phyloP scores from a whole-genome alignment of 2,113 vertebrate species.

The Tauraco erythrolophus region DNA sequence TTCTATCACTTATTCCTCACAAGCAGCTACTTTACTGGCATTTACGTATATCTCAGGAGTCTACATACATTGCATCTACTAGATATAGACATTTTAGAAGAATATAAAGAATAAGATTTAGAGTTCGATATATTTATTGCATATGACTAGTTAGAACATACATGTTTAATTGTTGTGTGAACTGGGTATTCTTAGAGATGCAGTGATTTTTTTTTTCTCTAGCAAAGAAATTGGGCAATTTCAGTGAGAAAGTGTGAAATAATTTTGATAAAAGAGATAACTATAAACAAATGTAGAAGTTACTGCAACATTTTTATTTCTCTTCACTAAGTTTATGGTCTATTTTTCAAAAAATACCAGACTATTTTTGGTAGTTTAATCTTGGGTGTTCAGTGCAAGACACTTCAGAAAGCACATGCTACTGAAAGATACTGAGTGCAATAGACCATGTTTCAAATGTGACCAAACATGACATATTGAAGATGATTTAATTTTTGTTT shows the following conservation, averaged over 20 bases:
- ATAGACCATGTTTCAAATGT: background rate
- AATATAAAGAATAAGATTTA: background rate
- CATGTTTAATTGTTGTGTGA: background rate
- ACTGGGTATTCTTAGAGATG: background rate
- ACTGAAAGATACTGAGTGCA: background rate
- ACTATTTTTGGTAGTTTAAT: background rate
- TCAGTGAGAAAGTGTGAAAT: background rate
- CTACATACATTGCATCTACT: background rate
- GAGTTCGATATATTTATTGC: conserved; percentile 1
- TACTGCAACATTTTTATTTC: background rate
- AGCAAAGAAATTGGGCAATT: background rate
- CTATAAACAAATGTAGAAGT: background rate
- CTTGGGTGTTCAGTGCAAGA: background rate
- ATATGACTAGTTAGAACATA: background rate
- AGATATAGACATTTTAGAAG: background rate
- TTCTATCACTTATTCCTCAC: background rate
- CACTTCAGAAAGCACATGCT: background rate
- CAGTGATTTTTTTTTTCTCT: background rate
- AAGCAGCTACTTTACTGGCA: background rate
- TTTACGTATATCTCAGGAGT: background rate
- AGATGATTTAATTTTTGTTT: background rate
- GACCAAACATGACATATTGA: background rate
- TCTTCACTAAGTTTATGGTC: background rate
- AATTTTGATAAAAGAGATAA: background rate
- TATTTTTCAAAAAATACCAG: background rate